Conservation (phyloP, 2,888 invertebrate species). For the Geotrupes spiniger region DNA sequence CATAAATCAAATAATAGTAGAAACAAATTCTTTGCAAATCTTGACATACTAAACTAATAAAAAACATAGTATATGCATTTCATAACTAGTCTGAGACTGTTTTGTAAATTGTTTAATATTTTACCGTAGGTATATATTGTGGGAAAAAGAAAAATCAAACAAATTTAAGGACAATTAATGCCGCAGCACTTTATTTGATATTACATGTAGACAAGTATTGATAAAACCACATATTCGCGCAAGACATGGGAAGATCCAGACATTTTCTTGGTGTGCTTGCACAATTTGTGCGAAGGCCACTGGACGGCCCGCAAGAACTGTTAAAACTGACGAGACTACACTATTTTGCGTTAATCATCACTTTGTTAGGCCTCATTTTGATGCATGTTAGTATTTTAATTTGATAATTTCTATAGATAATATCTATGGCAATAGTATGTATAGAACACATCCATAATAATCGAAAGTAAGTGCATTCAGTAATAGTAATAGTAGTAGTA, state of each 20-base stretch:
- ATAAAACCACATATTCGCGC: conserved; percentile 47
- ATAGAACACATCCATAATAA: conserved; percentile 43
- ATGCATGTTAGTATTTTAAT: conserved; percentile 7
- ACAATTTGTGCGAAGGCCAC: conserved; percentile 39
- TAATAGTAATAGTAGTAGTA: conserved; percentile 22
- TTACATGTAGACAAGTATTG: conserved; percentile 49
- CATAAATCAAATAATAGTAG: too few species aligned
- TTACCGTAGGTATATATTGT: background rate
- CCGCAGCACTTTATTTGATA: conserved; percentile 48
- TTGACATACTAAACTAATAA: too few species aligned
- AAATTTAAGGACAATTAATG: conserved; percentile 33
- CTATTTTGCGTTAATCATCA: conserved; percentile 38
- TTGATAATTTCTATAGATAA: conserved; percentile 24
- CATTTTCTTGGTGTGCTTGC: conserved; percentile 44
- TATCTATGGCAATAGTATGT: conserved; percentile 30
- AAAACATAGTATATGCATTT: too few species aligned
- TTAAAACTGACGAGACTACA: conserved; percentile 35
- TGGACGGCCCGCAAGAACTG: conserved; percentile 34
- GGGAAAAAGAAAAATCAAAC: background rate
- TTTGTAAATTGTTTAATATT: too few species aligned
- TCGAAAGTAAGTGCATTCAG: conserved; percentile 38
- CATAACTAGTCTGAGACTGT: too few species aligned
- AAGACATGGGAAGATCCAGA: conserved; percentile 50
- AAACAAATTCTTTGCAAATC: too few species aligned
- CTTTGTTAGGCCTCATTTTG: conserved; percentile 43